Percentiles rank a stretch among this genome's conserved stretches.
Conservation (phyloP, 2,113 vertebrate species). For the Himantopus leucocephalus region DNA sequence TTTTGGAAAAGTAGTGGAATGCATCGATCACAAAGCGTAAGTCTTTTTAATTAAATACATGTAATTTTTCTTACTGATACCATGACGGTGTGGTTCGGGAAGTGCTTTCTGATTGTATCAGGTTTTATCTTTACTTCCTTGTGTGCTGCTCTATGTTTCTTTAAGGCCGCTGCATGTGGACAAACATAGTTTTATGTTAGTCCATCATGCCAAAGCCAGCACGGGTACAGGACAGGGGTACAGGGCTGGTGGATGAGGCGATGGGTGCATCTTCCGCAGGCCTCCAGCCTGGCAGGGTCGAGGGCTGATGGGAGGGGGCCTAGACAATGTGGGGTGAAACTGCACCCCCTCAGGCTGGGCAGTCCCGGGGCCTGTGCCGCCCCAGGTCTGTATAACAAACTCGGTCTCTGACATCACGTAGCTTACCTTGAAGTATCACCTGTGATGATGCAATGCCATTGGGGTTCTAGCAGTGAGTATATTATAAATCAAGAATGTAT, state of each 20-base stretch:
- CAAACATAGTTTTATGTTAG: too few relatives aligned
- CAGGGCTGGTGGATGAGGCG: neutral
- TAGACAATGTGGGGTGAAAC: neutral
- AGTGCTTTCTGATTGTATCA: neutral
- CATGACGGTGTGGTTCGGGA: neutral
- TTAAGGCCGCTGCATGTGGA: neutral
- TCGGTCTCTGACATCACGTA: fast-evolving
- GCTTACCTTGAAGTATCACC: neutral
- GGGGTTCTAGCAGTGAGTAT: neutral
- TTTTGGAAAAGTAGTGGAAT: constrained; percentile 93
- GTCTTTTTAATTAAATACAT: neutral
- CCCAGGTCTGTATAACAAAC: neutral
- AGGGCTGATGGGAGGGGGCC: neutral
- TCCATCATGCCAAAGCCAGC: neutral
- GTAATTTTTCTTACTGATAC: neutral
- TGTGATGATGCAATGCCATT: neutral
- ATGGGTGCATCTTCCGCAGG: neutral
- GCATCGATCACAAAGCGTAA: constrained; percentile 80
- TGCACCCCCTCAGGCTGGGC: fast-evolving
- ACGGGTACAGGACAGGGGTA: too few relatives aligned
- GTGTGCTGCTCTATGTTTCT: neutral
- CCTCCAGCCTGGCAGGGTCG: neutral
- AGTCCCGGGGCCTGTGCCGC: neutral
- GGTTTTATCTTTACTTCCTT: neutral
- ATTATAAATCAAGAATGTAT: too few relatives aligned